Conservation (phyloP, 2,113 vertebrate genomes). For the Rhadina sibilatrix region DNA sequence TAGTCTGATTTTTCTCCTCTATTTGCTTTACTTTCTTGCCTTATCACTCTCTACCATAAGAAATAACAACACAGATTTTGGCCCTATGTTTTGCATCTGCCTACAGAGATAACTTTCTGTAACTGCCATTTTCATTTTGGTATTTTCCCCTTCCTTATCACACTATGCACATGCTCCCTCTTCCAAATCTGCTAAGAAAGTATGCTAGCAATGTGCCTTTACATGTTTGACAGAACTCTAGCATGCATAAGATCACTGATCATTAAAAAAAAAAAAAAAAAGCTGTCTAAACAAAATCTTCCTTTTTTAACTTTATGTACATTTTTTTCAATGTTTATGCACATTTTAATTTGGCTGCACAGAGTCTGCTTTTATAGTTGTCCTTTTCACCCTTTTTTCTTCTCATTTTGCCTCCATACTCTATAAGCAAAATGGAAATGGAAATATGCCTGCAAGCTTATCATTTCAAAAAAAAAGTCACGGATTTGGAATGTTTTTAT, state of each 20-base stretch:
- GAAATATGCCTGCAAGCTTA: not conserved
- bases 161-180: not conserved
- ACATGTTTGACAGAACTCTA: not conserved
- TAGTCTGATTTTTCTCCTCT: not conserved
- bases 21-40: slow-evolving; percentile 20
- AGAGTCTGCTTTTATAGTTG: not conserved
- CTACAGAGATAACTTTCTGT: slow-evolving; percentile 43
- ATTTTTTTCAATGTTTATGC: not conserved
- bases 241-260: not conserved
- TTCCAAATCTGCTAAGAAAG: slow-evolving; percentile 44
- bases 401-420: not conserved
- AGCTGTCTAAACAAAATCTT: slow-evolving; percentile 11
- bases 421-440: not conserved
- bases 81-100: slow-evolving; percentile 39
- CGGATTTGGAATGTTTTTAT: not conserved
- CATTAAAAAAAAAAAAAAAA: slow-evolving; percentile 5
- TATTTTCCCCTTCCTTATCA: slow-evolving; percentile 55
- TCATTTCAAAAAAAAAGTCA: not conserved
- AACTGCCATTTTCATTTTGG: slow-evolving; percentile 44
- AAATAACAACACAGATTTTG: slow-evolving; percentile 43
- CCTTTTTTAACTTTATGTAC: not conserved
- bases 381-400: not conserved
- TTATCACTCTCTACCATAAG: slow-evolving; percentile 44
- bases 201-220: slow-evolving; percentile 30
- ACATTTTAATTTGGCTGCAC: not conserved